Conservation (phyloP, 2,113 vertebrate genomes). For the Catagonus wagneri region DNA sequence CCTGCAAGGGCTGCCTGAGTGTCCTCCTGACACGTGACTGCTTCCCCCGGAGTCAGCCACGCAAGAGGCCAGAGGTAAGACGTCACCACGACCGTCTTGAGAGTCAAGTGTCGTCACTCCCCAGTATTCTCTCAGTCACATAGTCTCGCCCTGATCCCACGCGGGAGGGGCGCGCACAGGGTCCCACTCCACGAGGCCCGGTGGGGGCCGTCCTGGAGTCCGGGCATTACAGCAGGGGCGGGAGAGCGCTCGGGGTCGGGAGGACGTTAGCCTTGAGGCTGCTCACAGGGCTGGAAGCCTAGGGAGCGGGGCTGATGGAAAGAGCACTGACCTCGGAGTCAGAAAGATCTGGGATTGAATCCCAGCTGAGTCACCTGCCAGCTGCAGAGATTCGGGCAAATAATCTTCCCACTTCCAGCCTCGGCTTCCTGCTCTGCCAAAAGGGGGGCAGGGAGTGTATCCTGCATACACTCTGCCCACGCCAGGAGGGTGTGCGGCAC, state of each 20-base stretch:
- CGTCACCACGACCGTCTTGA: too few species aligned
- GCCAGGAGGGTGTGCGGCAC: not conserved
- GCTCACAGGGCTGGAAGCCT: not conserved
- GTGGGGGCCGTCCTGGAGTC: not conserved
- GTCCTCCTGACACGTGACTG: not conserved
- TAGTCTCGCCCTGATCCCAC: not conserved
- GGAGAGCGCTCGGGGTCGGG: not conserved
- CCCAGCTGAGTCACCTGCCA: not conserved
- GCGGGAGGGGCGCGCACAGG: not conserved
- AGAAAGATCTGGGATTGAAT: not conserved
- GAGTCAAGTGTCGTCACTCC: rapidly evolving
- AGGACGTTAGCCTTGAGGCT: not conserved
- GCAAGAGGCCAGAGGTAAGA: not conserved
- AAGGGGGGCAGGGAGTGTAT: too few species aligned
- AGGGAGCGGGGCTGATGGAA: not conserved
- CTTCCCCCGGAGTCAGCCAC: not conserved
- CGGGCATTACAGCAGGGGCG: not conserved
- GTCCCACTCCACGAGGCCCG: not conserved
- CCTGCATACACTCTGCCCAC: rapidly evolving
- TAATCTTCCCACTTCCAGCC: too few species aligned
- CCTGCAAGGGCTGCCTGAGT: not conserved
- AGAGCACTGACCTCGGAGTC: not conserved
- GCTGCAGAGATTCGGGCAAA: not conserved
- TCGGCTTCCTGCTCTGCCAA: not conserved
- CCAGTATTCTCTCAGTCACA: not conserved